Conservation (phyloP, 1,140 invertebrate species). For the Homarus americanus region DNA sequence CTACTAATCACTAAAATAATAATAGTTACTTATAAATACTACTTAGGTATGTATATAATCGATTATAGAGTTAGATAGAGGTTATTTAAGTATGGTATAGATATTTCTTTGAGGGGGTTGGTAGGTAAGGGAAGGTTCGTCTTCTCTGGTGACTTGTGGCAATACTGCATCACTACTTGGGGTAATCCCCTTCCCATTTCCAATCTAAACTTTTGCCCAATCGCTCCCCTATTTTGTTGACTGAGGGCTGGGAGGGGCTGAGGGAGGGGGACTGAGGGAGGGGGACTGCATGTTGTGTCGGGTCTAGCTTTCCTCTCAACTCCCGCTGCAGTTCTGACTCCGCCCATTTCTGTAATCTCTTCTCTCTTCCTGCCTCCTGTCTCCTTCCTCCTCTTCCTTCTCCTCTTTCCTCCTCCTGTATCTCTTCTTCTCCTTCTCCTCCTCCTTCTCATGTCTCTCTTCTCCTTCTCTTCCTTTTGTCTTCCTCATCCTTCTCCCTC, state of each 20-base stretch:
- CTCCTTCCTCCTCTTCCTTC: not conserved
- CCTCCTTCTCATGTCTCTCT: not conserved
- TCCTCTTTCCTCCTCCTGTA: no score
- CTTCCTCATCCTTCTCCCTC: no score
- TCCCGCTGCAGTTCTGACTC: not conserved
- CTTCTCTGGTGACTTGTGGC: slow-evolving; percentile 19
- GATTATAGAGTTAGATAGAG: no score
- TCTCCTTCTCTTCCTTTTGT: no score
- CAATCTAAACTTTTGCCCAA: slow-evolving; percentile 65
- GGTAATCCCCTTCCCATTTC: slow-evolving; percentile 53
- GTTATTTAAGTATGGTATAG: no score
- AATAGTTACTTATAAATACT: no score
- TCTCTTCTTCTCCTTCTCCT: not conserved
- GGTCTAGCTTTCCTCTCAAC: not conserved
- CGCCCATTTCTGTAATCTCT: not conserved
- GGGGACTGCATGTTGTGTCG: slow-evolving; percentile 1
- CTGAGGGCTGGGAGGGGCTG: not conserved
- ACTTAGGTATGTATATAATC: no score
- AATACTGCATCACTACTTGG: not conserved
- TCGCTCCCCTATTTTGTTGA: slow-evolving; percentile 30
- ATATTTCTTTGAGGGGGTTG: no score
- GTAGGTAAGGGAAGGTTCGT: no score
- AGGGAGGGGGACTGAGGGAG: not conserved
- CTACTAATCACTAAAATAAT: no score
- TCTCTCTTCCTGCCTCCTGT: not conserved